Percentiles rank a stretch among this genome's conserved stretches.
Evolutionary conservation across 2,888 invertebrate species (phyloP).

Genomic region (Pandemis corylana): DNA sequence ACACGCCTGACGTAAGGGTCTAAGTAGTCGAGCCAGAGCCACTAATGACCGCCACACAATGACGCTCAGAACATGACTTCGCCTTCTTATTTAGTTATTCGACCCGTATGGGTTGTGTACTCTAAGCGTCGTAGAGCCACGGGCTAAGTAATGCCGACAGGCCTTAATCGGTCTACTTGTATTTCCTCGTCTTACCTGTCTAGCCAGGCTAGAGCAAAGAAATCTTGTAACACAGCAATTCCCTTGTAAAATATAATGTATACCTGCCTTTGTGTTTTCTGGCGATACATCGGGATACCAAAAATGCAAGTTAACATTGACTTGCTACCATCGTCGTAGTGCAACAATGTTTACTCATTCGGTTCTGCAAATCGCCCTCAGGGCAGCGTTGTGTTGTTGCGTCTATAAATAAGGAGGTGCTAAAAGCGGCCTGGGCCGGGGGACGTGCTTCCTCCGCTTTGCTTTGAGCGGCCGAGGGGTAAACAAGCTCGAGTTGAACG

Average conservation of each 20-base stretch:
- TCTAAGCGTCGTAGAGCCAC: constrained; percentile 26
- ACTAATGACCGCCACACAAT: constrained; percentile 64
- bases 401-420: constrained; percentile 84
- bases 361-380: constrained; percentile 78
- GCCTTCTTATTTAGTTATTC: constrained; percentile 32
- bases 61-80: constrained; percentile 45
- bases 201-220: constrained; percentile 24
- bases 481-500: constrained; percentile 75
- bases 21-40: constrained; percentile 52
- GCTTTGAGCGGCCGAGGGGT: constrained; percentile 81
- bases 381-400: constrained; percentile 70
- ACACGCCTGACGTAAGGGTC: constrained; percentile 67
- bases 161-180: constrained; percentile 25
- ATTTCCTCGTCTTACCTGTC: constrained; percentile 32
- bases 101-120: constrained; percentile 24
- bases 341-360: constrained; percentile 73
- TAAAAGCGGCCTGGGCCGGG: constrained; percentile 81
- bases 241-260: constrained; percentile 9
- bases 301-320: constrained; percentile 15
- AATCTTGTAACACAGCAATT: constrained; percentile 22
- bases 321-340: constrained; percentile 49
- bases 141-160: constrained; percentile 26
- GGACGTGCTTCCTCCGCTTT: constrained; percentile 82
- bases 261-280: constrained; percentile 1
- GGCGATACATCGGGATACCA: constrained; percentile 5